phyloP scores from a whole-genome alignment of 2,888 invertebrate species.

The Nomada ferruginata region DNA sequence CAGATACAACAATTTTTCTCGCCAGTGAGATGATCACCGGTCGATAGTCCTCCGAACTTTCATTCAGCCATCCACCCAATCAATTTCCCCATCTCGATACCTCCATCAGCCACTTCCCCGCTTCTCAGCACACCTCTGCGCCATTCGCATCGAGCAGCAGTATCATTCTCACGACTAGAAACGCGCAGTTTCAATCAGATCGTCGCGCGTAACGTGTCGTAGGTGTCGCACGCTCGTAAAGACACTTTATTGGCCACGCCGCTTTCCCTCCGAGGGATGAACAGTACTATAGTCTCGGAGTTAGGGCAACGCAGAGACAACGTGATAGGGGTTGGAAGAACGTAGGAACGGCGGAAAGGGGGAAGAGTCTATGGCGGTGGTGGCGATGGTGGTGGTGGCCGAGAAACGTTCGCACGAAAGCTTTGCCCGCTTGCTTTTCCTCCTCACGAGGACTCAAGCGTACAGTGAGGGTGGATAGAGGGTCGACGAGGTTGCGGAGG shows the following conservation, averaged over 20 bases:
- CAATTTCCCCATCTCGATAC: background rate
- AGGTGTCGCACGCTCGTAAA: conserved; percentile 61
- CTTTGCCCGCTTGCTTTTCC: conserved; percentile 68
- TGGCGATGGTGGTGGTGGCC: conserved; percentile 47
- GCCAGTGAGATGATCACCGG: too few species aligned
- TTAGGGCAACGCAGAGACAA: conserved; percentile 24
- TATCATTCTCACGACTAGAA: conserved; percentile 12
- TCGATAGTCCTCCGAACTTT: too few species aligned
- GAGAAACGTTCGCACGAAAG: conserved; percentile 69
- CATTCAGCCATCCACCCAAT: background rate
- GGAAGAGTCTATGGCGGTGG: conserved; percentile 8
- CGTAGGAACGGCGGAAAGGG: background rate
- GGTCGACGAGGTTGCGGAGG: conserved; percentile 68
- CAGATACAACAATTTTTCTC: too few species aligned
- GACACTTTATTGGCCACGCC: conserved; percentile 68
- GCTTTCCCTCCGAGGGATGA: conserved; percentile 38
- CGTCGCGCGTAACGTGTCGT: conserved; percentile 35
- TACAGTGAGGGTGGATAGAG: conserved; percentile 37
- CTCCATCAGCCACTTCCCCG: background rate
- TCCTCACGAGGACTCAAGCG: conserved; percentile 70
- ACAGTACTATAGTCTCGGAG: conserved; percentile 19
- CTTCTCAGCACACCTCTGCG: background rate
- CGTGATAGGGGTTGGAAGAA: background rate
- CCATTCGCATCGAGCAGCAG: background rate
- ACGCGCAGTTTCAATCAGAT: conserved; percentile 56